Base-by-base conservation (phyloP, 2,888 invertebrate genomes). In the Hemaris fuciformis region DNA sequence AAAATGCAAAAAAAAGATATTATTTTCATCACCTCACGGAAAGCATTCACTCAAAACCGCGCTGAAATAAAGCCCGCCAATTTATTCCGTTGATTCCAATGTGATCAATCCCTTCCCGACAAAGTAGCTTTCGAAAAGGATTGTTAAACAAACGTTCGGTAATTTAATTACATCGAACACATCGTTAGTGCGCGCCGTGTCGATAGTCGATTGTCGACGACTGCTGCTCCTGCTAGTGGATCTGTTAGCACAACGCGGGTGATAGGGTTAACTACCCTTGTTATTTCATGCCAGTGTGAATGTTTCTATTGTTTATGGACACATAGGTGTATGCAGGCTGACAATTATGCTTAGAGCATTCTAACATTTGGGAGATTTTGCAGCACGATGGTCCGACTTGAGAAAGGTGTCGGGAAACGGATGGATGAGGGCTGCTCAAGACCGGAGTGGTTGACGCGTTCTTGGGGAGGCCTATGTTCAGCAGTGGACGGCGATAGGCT, bases 131-230 rank as follows among this genome's bases (percentile, higher is more conserved):
- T 31, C 31, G 15, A 53, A 53, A 53, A 53, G 53, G 53, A 53
- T 53, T 53, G 53, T 53, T 53, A 31, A 53, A 53, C 53, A 10
- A 53, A 53, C 31, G 53, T 53, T 18, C 53, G 53, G 31, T 53
- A 53, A 53, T 53, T 53, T 53, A 53, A 53, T 53, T 53, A 53
- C 27, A 15, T 27, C 53, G 53, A 8, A 31, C 53, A 31, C 31
- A 53, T 53, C 53, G 53, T 53, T 53, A 53, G 53, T 27, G 53
- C 27, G 27, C 18, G 10, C 20, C 10, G 31, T 48, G 18, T 45
- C 23, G 46, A 46, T 25, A 46, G 23, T 31, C 27, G 27, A 31
- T 53, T 18, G 27, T 53, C 53, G 53, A 53, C 48, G 48, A 48
- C 46, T 23, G 20, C 27, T 10, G 18, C 13, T 27, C 31, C 20